A percentile compares a stretch with the other conserved stretches of the same genome.
Evolutionary conservation across 2,113 vertebrate species (phyloP).

Genomic region (Prinia subflava): DNA sequence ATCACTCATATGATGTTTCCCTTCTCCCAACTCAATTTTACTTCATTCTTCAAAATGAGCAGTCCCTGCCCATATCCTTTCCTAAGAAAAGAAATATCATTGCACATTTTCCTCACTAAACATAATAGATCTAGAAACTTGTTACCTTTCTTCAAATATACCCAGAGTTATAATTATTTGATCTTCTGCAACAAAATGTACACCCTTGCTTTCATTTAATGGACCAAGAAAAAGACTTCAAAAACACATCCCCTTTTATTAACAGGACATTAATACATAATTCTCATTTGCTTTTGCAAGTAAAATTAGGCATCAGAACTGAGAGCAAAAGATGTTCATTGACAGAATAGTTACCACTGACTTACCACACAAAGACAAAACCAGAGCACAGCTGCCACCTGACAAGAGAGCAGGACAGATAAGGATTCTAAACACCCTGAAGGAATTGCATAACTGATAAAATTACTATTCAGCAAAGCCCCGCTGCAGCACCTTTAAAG

Average conservation of each 20-base stretch:
- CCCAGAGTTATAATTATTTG: neutral
- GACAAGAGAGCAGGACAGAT: neutral
- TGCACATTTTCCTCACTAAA: neutral
- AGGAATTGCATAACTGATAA: neutral
- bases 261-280: neutral
- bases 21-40: neutral
- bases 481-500: neutral
- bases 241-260: neutral
- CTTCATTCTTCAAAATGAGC: neutral
- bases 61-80: neutral
- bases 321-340: neutral
- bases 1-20: neutral
- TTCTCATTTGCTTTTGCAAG: neutral
- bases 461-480: neutral
- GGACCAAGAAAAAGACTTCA: neutral
- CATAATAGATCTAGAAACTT: neutral
- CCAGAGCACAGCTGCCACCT: constrained; percentile 4
- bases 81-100: neutral
- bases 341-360: neutral
- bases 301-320: neutral
- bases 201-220: neutral
- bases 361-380: neutral
- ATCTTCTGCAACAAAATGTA: neutral
- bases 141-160: neutral
- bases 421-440: neutral